A percentile compares a stretch with the other conserved stretches of the same genome.
Evolutionary conservation across 2,888 invertebrate genomes (phyloP).

Genomic region (Hemaris fuciformis): DNA sequence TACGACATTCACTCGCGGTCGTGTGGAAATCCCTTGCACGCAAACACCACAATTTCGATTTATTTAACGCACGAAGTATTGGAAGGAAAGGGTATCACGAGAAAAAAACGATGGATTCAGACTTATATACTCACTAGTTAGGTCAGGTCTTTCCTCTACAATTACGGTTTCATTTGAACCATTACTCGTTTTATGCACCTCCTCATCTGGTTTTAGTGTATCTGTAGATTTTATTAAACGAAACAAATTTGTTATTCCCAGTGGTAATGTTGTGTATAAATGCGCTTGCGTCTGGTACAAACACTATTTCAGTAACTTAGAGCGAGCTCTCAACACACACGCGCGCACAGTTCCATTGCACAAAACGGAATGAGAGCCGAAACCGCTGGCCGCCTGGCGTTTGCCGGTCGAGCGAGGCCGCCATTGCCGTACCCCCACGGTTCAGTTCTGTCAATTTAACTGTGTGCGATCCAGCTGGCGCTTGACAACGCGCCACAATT

Average conservation of each 20-base stretch:
- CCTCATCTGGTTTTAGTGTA: slow-evolving; percentile 70
- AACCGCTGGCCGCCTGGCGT: slow-evolving; percentile 38
- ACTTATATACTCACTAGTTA: slow-evolving; percentile 73
- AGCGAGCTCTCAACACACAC: slow-evolving; percentile 30
- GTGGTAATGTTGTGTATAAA: background rate
- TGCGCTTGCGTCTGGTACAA: slow-evolving; percentile 21
- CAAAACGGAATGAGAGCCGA: slow-evolving; percentile 53
- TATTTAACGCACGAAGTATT: slow-evolving; percentile 38
- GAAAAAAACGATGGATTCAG: slow-evolving; percentile 42
- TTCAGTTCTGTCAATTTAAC: slow-evolving; percentile 63
- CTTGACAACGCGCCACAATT: slow-evolving; percentile 12
- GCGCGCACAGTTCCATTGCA: slow-evolving; percentile 49
- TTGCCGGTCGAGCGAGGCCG: slow-evolving; percentile 46
- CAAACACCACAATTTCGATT: slow-evolving; percentile 58
- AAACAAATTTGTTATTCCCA: slow-evolving; percentile 52
- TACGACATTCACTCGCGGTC: slow-evolving; percentile 22
- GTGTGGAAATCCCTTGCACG: background rate
- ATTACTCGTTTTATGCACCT: slow-evolving; percentile 70
- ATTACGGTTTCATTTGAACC: slow-evolving; percentile 66
- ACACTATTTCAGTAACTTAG: slow-evolving; percentile 14
- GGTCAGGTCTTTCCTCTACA: slow-evolving; percentile 67
- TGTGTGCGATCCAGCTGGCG: slow-evolving; percentile 57
- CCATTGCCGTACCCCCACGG: slow-evolving; percentile 56
- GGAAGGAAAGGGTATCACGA: slow-evolving; percentile 45
- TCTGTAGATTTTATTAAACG: slow-evolving; percentile 74